These are phyloP conservation scores for Solen grandis DNA, from an alignment of 1,140 invertebrate species.

Conservation along the genomic window DNA sequence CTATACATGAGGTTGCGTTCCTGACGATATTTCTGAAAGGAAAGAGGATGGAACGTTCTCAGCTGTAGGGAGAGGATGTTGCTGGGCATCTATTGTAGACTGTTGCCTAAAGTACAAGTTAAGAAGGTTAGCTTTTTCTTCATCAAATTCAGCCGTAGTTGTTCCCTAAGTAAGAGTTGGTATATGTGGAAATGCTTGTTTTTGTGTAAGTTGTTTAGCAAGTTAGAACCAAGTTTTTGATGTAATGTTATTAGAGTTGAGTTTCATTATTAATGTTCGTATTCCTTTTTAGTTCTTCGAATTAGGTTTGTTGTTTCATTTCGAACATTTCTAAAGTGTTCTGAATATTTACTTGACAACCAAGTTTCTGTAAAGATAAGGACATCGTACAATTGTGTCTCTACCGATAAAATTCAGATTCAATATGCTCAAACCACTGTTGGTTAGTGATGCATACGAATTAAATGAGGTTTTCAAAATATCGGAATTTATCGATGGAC, in stretches of 20 bases:
- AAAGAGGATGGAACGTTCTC: not conserved
- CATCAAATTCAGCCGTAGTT: no score
- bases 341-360: not conserved
- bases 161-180: not conserved
- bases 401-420: conserved; percentile 17
- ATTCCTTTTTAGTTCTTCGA: not conserved
- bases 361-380: conserved; percentile 35
- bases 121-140: no score
- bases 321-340: conserved; percentile 11
- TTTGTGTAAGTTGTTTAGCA: no score
- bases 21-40: not conserved
- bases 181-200: not conserved
- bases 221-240: no score
- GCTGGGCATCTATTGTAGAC: not conserved
- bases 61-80: not conserved
- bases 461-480: not conserved
- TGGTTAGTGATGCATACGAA: not conserved
- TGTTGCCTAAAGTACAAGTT: not conserved
- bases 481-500: not conserved
- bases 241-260: not conserved
- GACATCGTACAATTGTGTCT: conserved; percentile 14
- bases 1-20: not conserved
- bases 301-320: conserved; percentile 15
- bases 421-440: conserved; percentile 12
- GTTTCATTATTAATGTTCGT: not conserved